A percentile compares a stretch with the other conserved stretches of the same genome.
Evolutionary conservation across 2,888 invertebrate genomes (phyloP).

Genomic region (Cotesia congregata): DNA sequence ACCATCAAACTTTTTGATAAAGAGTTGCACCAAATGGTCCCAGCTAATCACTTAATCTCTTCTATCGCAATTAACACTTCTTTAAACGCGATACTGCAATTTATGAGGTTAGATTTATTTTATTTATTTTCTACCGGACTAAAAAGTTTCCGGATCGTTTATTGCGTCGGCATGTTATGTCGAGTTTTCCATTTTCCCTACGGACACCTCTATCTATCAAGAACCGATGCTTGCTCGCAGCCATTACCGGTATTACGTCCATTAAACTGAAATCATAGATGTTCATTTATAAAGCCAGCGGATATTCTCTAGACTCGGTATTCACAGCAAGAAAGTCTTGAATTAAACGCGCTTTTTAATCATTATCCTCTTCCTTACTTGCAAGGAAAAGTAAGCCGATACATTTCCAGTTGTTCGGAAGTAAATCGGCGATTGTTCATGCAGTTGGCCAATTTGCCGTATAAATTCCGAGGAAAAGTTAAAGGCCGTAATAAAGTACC

Average conservation of each 20-base stretch:
- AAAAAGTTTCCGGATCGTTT: conserved; percentile 51
- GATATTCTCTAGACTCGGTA: not conserved
- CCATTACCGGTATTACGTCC: not conserved
- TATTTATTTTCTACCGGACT: conserved; percentile 21
- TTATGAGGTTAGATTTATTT: conserved; percentile 48
- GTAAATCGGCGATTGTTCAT: not conserved
- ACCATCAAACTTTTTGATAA: conserved; percentile 51
- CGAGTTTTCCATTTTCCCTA: conserved; percentile 14
- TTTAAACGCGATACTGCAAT: conserved; percentile 56
- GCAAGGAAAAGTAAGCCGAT: no score
- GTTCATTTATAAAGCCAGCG: not conserved
- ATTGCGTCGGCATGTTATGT: conserved; percentile 36
- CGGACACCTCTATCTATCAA: conserved; percentile 17
- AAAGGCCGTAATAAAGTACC: conserved; percentile 43
- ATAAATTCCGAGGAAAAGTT: conserved; percentile 44
- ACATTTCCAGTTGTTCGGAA: conserved; percentile 1
- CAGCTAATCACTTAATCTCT: conserved; percentile 58
- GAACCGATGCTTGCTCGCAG: not conserved
- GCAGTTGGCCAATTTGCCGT: conserved; percentile 31
- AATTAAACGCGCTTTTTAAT: not conserved
- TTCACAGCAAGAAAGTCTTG: not conserved
- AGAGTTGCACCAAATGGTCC: conserved; percentile 52
- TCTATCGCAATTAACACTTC: conserved; percentile 56
- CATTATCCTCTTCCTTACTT: no score
- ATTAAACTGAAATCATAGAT: not conserved